Conservation (phyloP, 2,888 invertebrate genomes). For the Clepsis dumicolana region DNA sequence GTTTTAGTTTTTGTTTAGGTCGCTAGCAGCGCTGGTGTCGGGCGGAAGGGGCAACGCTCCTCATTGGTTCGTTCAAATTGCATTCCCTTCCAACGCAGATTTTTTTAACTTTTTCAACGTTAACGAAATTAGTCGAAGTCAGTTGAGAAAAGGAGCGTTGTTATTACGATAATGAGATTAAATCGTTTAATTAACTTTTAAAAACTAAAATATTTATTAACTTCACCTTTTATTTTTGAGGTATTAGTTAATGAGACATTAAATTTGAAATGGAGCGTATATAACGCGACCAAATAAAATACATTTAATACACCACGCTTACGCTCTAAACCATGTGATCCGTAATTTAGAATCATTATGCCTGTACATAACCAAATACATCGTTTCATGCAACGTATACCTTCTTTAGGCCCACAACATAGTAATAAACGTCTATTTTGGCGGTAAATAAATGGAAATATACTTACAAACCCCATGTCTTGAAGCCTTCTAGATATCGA, state of each 20-base stretch:
- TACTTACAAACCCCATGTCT: slow-evolving; percentile 90
- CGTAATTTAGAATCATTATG: slow-evolving; percentile 51
- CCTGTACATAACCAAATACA: slow-evolving; percentile 60
- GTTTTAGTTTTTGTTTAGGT: slow-evolving; percentile 79
- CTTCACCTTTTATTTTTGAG: neutral
- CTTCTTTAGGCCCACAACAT: slow-evolving; percentile 40
- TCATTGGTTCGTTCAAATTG: slow-evolving; percentile 63
- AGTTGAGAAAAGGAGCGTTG: neutral
- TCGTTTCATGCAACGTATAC: slow-evolving; percentile 51
- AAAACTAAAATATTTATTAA: neutral
- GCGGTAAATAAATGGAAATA: slow-evolving; percentile 62
- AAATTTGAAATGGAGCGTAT: slow-evolving; percentile 60
- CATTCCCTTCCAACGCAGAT: slow-evolving; percentile 63
- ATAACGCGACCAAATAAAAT: slow-evolving; percentile 60
- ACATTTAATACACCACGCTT: slow-evolving; percentile 42
- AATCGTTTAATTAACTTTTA: neutral
- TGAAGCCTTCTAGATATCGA: slow-evolving; percentile 90
- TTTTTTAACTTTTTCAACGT: neutral
- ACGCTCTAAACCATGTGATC: slow-evolving; percentile 38
- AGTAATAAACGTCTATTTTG: slow-evolving; percentile 54
- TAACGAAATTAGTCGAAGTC: neutral
- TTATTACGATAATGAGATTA: neutral
- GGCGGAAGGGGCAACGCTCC: slow-evolving; percentile 63
- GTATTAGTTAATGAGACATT: neutral
- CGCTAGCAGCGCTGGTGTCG: slow-evolving; percentile 77